Conservation (phyloP, 1,140 invertebrate species). For the Harlomillsia oculata region DNA sequence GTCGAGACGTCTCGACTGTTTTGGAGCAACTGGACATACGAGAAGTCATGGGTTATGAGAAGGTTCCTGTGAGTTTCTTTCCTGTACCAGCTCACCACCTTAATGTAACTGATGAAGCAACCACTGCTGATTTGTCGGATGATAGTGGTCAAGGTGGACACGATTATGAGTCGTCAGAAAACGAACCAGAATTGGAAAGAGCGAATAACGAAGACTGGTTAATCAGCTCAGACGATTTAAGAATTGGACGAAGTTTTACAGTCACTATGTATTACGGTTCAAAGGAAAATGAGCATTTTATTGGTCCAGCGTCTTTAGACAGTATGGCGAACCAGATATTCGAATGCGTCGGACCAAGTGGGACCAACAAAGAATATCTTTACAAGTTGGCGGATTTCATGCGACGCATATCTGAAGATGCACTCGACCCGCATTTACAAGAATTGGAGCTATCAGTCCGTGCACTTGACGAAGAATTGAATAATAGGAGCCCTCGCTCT, state of each 20-base stretch:
- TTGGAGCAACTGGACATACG: slow-evolving; percentile 71
- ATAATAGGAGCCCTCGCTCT: neutral
- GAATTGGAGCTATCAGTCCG: slow-evolving; percentile 55
- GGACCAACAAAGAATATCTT: slow-evolving; percentile 77
- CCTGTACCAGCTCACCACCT: slow-evolving; percentile 43
- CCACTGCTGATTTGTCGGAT: neutral
- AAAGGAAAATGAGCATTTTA: slow-evolving; percentile 62
- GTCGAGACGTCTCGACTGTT: slow-evolving; percentile 57
- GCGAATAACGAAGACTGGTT: neutral
- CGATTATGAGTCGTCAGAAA: neutral
- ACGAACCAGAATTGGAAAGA: neutral
- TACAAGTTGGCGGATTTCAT: slow-evolving; percentile 72
- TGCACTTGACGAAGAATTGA: neutral
- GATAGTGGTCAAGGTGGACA: neutral
- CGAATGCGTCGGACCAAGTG: slow-evolving; percentile 64
- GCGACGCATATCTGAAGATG: slow-evolving; percentile 53
- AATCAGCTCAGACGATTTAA: neutral
- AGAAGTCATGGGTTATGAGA: slow-evolving; percentile 80
- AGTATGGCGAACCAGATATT: slow-evolving; percentile 70
- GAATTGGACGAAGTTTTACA: slow-evolving; percentile 43
- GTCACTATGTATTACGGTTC: slow-evolving; percentile 76
- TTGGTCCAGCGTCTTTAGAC: slow-evolving; percentile 59
- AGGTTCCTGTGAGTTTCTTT: slow-evolving; percentile 58
- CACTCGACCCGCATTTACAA: slow-evolving; percentile 53
- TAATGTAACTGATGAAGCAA: slow-evolving; percentile 4